Base-by-base conservation (phyloP, 1,140 invertebrate species). In the Rhopalosiphum maidis region DNA sequence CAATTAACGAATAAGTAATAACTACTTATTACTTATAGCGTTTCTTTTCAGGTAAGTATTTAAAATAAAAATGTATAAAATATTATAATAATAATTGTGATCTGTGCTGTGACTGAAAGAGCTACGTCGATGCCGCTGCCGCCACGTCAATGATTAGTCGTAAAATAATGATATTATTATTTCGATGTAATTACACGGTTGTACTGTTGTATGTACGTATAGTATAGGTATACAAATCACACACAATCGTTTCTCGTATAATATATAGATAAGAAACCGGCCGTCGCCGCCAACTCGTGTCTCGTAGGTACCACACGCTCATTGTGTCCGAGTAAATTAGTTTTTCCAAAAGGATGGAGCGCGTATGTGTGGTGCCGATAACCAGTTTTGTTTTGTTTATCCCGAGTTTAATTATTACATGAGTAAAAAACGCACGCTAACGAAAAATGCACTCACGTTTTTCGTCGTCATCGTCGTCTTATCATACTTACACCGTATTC, bases 291-390 rank as follows among this genome's bases (percentile, higher is more conserved):
- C 30, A 35, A 46, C 43, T 43, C 30, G 5, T 18, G 77, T 15
- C 77, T 37, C 43, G 30, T n/a, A 86, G 9, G 30, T 30, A 86
- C 41, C 23, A 43, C 23, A 41, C 41, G 37, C 23, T 86, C 37
- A 41, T 85, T 87, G 85, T 87, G 85, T 87, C 43, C 30, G 43
- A 35, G 85, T 87, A 87, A 87, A 87, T 87, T 87, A 87, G 85
- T 46, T 87, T 87, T 87, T 87, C 85, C 43, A 15, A 87, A 87
- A 87, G 15, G 86, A 87, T n/a, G 43, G 30, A n/a, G 43, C 30
- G 46, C 48, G 86, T 87, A 37, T 18, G 30, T 85, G 9, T 41
- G 85, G 15, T 77, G 60, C 41, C 83, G 85, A 87, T n/a, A 48
- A 87, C 43, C 86, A 87, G 86, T 87, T 87, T 48, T 48, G 86